Conservation (phyloP, 2,888 invertebrate genomes). For the Luperina nickerlii region DNA sequence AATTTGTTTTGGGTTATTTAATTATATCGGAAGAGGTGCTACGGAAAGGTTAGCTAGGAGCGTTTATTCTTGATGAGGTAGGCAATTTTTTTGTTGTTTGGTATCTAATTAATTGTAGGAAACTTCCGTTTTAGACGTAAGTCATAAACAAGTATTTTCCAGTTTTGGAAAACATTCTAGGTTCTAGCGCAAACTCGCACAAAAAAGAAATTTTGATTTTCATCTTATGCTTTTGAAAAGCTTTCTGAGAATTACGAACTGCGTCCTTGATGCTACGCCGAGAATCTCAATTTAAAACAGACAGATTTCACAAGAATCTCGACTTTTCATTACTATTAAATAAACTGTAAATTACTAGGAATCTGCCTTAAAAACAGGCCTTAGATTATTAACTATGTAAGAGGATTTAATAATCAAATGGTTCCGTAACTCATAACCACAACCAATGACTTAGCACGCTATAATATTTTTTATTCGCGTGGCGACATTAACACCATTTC, state of each 20-base stretch:
- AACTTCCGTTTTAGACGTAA: background rate
- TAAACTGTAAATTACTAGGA: background rate
- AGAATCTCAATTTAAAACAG: background rate
- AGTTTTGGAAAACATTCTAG: background rate
- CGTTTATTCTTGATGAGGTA: background rate
- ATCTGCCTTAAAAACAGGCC: background rate
- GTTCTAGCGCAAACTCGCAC: background rate
- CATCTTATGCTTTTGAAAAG: background rate
- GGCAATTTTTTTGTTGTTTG: background rate
- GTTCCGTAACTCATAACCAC: slow-evolving; percentile 16
- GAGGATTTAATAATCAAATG: slow-evolving; percentile 9
- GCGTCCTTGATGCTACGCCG: background rate
- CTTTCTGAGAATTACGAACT: background rate
- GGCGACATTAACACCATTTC: slow-evolving; percentile 13
- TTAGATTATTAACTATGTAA: background rate
- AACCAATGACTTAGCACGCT: slow-evolving; percentile 3
- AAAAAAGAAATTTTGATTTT: background rate
- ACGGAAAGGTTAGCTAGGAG: background rate
- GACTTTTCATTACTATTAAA: background rate
- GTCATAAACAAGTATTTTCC: background rate
- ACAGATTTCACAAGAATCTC: background rate
- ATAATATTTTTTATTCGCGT: slow-evolving; percentile 19
- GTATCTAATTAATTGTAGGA: background rate
- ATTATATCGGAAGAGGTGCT: slow-evolving; percentile 4
- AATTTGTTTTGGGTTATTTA: background rate